Evolutionary conservation across 2,113 vertebrate genomes (phyloP), one percentile per base, ranked within the genome.

Genomic region (Passer montanus): DNA sequence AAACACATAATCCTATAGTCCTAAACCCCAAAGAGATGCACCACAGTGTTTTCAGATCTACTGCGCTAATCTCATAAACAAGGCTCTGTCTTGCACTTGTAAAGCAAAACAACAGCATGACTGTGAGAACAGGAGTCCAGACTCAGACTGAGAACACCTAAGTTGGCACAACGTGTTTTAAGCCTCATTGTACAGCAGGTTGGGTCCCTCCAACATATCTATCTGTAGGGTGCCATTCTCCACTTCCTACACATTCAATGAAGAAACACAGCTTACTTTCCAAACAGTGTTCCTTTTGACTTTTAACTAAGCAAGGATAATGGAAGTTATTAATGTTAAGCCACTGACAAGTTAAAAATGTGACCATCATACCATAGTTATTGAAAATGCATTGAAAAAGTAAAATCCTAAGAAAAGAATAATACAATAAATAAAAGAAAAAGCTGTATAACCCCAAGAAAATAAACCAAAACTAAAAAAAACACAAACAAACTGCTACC

Each of bases 161-260:
- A 43, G 12, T 50, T 15, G 44, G 64, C 30, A 84, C 46, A 81
- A 47, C 33, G 13, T 5, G 5, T 95, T 97, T 97, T 94, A 89
- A 96, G 60, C 84, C 67, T 92, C 85, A 88, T 64, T 79, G 93
- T 67, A 90, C 82, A 87, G 75, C 55, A 96, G 94, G 90, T 84
- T 39, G 8, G 3, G 22, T 95, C 63, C 56, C 26, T 35, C 33
- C 50, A 80, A 96, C 94, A 85, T 75, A 20, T 63, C 63, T 75
- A 17, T 80, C 74, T 80, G 52, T 53, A 94, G 87, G 31, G 47
- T 79, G 82, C 85, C 84, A 77, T 79, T 94, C 73, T 95, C 24
- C 33, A 73, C 59, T 87, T 93, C 72, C 91, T 87, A 44, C 74
- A 85, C 52, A 87, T 88, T 88, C 94, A 91, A 91, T 67, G 72